These are phyloP conservation scores for Argyra leucocephala DNA, from an alignment of 2,888 invertebrate species.

Conservation along the genomic window DNA sequence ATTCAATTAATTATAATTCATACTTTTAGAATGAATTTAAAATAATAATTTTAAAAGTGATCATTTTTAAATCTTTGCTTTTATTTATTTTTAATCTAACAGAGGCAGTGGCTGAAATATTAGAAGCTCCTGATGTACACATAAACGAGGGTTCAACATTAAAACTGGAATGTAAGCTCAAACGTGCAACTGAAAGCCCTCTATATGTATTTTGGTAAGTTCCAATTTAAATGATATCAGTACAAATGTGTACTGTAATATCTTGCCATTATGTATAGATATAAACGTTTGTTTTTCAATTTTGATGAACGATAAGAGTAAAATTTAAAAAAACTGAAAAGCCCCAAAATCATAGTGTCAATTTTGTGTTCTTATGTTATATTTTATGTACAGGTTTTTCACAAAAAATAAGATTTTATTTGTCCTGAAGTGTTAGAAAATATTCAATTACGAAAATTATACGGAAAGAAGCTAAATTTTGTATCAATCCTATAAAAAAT, in stretches of 20 bases:
- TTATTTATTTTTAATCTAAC: constrained; percentile 15
- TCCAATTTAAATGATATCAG: too few relatives aligned
- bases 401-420: too few relatives aligned
- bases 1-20: constrained; percentile 16
- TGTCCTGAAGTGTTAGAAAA: too few relatives aligned
- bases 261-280: not conserved
- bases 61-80: constrained; percentile 16
- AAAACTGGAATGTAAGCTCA: constrained; percentile 41
- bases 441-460: too few relatives aligned
- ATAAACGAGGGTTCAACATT: constrained; percentile 43
- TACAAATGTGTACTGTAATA: too few relatives aligned
- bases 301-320: constrained; percentile 52
- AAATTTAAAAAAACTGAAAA: constrained; percentile 72
- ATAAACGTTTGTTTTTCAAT: not conserved
- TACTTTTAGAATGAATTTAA: constrained; percentile 21
- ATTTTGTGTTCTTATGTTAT: too few relatives aligned
- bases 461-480: too few relatives aligned
- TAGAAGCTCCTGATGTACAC: constrained; percentile 41
- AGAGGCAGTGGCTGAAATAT: constrained; percentile 43
- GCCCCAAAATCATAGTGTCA: too few relatives aligned
- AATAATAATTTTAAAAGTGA: constrained; percentile 13
- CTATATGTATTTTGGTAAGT: constrained; percentile 43
- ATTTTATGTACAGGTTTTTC: too few relatives aligned
- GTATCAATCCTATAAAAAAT: too few relatives aligned
- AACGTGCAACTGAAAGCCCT: constrained; percentile 43